Base-by-base conservation (phyloP, 2,888 invertebrate species). In the Smittia aterrima region DNA sequence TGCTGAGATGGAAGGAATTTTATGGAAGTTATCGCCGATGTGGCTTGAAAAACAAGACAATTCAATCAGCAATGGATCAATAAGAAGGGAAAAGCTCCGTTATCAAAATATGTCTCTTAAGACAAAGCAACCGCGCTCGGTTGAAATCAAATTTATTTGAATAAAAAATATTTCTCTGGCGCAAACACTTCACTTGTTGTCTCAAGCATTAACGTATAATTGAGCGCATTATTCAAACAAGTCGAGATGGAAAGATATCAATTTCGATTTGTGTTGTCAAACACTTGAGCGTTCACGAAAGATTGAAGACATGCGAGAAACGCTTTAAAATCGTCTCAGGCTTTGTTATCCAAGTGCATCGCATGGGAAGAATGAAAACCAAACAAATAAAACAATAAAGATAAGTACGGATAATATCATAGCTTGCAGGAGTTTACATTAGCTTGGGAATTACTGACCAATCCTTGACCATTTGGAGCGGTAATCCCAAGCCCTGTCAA, bases 171-270 rank as follows among this genome's bases (percentile, higher is more conserved):
- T 18, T 47, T 47, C 11, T 24, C 16, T 20, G 47, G 40, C 25
- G 53, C 68, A 70, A 70, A 70, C 68, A 70, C 68, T 53, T 40
- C 13, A 40, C 16, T 62, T 72, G 40, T 72, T 58, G 58, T 22
- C 40, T 72, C 13, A 62, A 53, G 72, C 71, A 72, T 72, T 38
- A 72, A 72, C 58, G 71, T 58, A 71, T 71, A 71, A 71, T 71
- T 71, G 71, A 71, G 71, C 71, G 58, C 54, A 54, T 38, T 71
- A 71, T 71, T 20, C 25, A 58, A 58, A 27, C 58, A 64, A 58
- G 22, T 58, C 22, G 25, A 53, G 40, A 70, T 70, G 68, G 64
- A 11, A 22, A 67, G 20, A 70, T 53, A 70, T 70, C 68, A 53
- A 47, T 70, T 64, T 27, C 64, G 27, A 27, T 25, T n/a, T 58